Evolutionary conservation across 1,140 invertebrate species (phyloP).

Genomic region (Idris sp.): DNA sequence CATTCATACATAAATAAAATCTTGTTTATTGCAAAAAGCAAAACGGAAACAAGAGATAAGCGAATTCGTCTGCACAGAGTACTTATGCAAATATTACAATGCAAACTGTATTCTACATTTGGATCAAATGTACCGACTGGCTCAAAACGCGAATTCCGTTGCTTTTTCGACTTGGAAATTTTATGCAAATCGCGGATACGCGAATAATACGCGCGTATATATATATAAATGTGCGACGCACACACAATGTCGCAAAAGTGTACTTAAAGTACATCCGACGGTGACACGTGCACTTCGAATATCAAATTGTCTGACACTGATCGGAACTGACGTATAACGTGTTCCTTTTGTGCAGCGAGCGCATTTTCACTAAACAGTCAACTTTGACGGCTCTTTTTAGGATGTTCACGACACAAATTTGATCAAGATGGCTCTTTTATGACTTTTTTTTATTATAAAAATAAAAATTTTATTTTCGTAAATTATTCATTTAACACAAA

Average conservation of each 20-base stretch:
- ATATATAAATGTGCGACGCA: no score
- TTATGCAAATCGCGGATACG: slow-evolving; percentile 56
- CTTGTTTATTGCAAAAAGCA: slow-evolving; percentile 9
- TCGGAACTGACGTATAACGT: slow-evolving; percentile 43
- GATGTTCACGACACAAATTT: slow-evolving; percentile 6
- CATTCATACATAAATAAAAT: slow-evolving; percentile 15
- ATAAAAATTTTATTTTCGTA: no score
- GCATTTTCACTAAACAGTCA: slow-evolving; percentile 42
- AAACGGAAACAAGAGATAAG: slow-evolving; percentile 23
- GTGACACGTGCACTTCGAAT: slow-evolving; percentile 56
- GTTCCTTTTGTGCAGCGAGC: slow-evolving; percentile 35
- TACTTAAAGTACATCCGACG: slow-evolving; percentile 40
- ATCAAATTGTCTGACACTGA: slow-evolving; percentile 59
- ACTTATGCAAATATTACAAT: slow-evolving; percentile 49
- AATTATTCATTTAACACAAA: no score
- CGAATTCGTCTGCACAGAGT: slow-evolving; percentile 31
- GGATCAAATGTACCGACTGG: slow-evolving; percentile 53
- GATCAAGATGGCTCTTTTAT: slow-evolving; percentile 34
- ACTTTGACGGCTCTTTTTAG: slow-evolving; percentile 24
- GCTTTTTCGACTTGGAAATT: slow-evolving; percentile 51
- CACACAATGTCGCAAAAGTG: slow-evolving; percentile 22
- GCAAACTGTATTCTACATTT: slow-evolving; percentile 39
- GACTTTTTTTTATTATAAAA: no score
- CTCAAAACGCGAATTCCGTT: slow-evolving; percentile 42
- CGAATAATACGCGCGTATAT: slow-evolving; percentile 48